These are phyloP conservation scores for Galaxias olidus DNA, from an alignment of 2,797 vertebrate species.

Conservation along the genomic window DNA sequence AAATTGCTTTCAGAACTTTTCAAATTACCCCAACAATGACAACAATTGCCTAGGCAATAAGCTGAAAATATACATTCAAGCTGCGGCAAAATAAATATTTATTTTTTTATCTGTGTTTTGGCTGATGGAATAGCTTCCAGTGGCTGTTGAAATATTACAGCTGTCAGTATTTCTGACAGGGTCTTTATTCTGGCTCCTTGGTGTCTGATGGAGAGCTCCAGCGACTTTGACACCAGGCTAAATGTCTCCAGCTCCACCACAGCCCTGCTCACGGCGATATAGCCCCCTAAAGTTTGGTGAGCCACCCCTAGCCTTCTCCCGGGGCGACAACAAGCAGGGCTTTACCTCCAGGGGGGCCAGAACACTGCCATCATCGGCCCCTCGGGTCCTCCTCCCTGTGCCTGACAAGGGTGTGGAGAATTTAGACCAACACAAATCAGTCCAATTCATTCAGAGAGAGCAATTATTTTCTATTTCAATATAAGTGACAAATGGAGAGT, in stretches of 20 bases:
- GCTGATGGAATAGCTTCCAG: constrained; percentile 56
- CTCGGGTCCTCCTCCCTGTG: too few relatives aligned
- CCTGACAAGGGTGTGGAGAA: too few relatives aligned
- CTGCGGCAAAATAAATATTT: constrained; percentile 30
- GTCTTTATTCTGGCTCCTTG: constrained; percentile 61
- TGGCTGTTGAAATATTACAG: constrained; percentile 63
- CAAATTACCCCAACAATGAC: constrained; percentile 37
- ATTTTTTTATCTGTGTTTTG: constrained; percentile 35
- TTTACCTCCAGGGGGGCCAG: too few relatives aligned
- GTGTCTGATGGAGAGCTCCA: constrained; percentile 66
- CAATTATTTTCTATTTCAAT: too few relatives aligned
- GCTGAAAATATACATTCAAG: constrained; percentile 43
- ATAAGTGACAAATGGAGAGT: too few relatives aligned
- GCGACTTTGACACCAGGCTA: constrained; percentile 63
- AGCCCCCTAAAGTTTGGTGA: too few relatives aligned
- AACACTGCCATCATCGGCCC: too few relatives aligned
- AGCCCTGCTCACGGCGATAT: too few relatives aligned
- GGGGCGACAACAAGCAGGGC: too few relatives aligned
- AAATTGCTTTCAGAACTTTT: constrained; percentile 28
- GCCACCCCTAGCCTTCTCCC: too few relatives aligned
- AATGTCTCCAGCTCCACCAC: constrained; percentile 59
- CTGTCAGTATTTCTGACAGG: constrained; percentile 65
- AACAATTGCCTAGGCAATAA: constrained; percentile 41
- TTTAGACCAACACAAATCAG: too few relatives aligned
- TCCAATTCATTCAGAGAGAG: too few relatives aligned